phyloP scores from a whole-genome alignment of 2,797 vertebrate species.

The Cirrhinus molitorella region DNA sequence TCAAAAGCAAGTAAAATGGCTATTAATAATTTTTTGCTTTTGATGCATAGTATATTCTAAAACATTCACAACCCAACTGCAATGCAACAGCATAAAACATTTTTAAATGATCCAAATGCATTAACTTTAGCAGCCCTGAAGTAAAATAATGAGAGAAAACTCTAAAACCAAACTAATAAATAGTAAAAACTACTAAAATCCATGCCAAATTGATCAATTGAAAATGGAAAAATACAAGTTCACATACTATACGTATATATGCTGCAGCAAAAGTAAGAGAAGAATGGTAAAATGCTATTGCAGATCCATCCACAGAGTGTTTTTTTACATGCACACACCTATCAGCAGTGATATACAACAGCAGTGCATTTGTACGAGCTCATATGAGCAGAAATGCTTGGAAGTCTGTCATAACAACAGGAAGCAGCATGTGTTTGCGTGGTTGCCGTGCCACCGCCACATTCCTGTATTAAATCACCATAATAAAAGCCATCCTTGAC shows the following conservation, averaged over 20 bases:
- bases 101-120: background rate
- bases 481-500: constrained; percentile 48
- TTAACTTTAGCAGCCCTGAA: background rate
- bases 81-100: background rate
- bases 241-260: no score
- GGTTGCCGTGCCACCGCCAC: constrained; percentile 43
- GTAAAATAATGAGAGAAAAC: background rate
- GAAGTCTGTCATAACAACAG: constrained; percentile 53
- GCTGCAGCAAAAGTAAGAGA: background rate
- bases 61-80: background rate
- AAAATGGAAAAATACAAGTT: background rate
- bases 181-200: no score
- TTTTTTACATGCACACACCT: constrained; percentile 13
- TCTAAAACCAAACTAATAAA: background rate
- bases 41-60: background rate
- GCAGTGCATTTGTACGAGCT: constrained; percentile 31
- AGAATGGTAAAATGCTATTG: background rate
- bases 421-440: constrained; percentile 49
- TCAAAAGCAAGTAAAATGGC: background rate
- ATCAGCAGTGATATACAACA: constrained; percentile 32
- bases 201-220: background rate
- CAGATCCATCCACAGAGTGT: background rate
- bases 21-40: background rate
- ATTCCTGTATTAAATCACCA: constrained; percentile 50
- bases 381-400: constrained; percentile 30